Evolutionary conservation across 1,140 invertebrate species (phyloP).

Genomic region (Asobara japonica): DNA sequence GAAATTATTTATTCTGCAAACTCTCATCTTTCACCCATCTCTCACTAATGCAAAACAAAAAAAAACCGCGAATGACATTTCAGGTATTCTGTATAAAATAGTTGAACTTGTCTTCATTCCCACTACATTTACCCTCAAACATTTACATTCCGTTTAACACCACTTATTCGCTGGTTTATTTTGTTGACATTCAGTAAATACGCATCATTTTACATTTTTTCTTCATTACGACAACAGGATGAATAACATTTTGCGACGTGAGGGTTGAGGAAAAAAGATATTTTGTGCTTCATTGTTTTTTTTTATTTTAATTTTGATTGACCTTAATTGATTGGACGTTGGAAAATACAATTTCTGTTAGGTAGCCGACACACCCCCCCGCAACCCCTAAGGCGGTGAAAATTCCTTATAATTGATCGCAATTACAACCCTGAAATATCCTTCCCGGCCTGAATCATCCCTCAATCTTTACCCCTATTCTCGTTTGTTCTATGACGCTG

Average conservation of each 20-base stretch:
- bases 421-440: too few species aligned
- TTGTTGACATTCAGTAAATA: background rate
- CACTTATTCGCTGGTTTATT: background rate
- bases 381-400: too few species aligned
- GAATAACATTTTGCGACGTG: background rate
- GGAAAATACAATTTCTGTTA: too few species aligned
- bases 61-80: background rate
- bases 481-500: constrained; percentile 10
- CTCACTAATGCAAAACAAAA: too few species aligned
- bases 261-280: background rate
- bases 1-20: background rate
- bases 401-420: too few species aligned
- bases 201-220: background rate
- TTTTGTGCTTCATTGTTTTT: background rate
- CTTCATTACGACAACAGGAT: background rate
- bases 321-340: too few species aligned
- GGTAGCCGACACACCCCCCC: too few species aligned
- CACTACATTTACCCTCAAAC: background rate
- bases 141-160: background rate
- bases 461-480: too few species aligned
- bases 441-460: too few species aligned
- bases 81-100: background rate
- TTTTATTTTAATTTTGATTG: too few species aligned
- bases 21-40: background rate
- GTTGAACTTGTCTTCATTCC: too few species aligned